Evolutionary conservation across 2,113 vertebrate genomes (phyloP), one percentile per base, ranked within the genome.

Genomic region (Myrmecobius fasciatus): DNA sequence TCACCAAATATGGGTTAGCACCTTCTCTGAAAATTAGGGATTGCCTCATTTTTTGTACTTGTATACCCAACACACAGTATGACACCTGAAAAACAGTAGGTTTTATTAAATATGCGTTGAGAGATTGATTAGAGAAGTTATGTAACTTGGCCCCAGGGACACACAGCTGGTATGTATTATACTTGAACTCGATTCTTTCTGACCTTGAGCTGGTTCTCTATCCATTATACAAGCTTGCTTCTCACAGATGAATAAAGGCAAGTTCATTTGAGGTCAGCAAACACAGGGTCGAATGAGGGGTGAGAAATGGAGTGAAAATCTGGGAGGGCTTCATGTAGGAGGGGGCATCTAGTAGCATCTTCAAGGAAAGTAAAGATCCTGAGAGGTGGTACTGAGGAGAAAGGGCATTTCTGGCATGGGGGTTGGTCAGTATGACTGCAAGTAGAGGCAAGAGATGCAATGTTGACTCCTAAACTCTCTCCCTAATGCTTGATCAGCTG

Each of bases 291-390:
- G 60, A 89, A 25, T 56, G 83, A 94, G n/a, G 47, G 91, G 53
- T 4, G 11, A 53, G 46, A 53, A 28, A 8, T 94, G 28, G 31
- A 36, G 17, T 54, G 53, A 48, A 7, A 25, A 56, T 11, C 14
- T 92, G 49, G 92, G 91, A 53, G 14, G 20, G 43, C 49, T 93
- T 60, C 91, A 60, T 36, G 60, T 52, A 89, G 91, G 89, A 94
- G 75, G 92, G 14, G 2, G 24, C 36, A 53, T 91, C 91, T 94
- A 8, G 89, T 3, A n/a, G 53, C 89, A 91, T 20, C 83, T 28
- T 91, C 26, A 83, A 89, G 47, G 54, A 90, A 11, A 49, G n/a
- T 46, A 9, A 88, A 8, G 90, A 54, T 48, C 48, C 91, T 93
- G 26, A 52, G 43, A 93, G 93, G 91, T 88, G 53, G 24, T 36